Evolutionary conservation across 2,888 invertebrate species (phyloP), one percentile per base, ranked within the genome.

Genomic region (Drosophila kuntzei): DNA sequence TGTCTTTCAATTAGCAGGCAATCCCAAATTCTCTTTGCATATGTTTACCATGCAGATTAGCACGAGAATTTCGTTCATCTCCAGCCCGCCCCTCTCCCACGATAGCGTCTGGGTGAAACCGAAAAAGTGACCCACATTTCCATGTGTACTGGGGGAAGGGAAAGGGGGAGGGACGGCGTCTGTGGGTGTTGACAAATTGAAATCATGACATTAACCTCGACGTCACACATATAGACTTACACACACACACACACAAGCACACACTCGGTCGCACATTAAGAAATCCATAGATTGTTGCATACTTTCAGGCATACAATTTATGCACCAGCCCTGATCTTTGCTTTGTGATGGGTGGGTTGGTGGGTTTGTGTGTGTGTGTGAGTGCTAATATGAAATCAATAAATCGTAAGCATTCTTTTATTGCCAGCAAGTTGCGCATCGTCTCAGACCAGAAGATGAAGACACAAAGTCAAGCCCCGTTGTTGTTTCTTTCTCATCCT

Each of bases 281-380:
- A 60, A 61, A 32, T 46, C 67, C 22, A n/a, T 22, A 86, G 47
- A 71, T 67, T 67, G 74, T 69, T 76, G 89, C 89, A 80, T 80
- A 83, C 84, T 83, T 70, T 88, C 57, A 66, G 89, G 89, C 89
- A 64, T 62, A 27, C 63, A 76, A 80, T 86, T 83, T 86, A 88
- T 87, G 69, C 77, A 71, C 59, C 57, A 46, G 6, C 44, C 57
- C 41, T 41, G 58, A 63, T 67, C 78, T 61, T 39, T 46, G 32
- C 14, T 66, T 39, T 41, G 47, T 34, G 58, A n/a, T 7, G 27
- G 9, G 29, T 53, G 54, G 43, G 9, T 29, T 43, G 47, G 14
- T 25, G 25, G n/a, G 32, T 34, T 61, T 55, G 44, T 53, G 63
- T 41, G 51, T 47, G 61, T 36, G 51, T 44, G 46, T 36, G 58